Evolutionary conservation across 2,797 vertebrate species (phyloP), one percentile per base, ranked within the genome.

Genomic region (Lagorchestes hirsutus): DNA sequence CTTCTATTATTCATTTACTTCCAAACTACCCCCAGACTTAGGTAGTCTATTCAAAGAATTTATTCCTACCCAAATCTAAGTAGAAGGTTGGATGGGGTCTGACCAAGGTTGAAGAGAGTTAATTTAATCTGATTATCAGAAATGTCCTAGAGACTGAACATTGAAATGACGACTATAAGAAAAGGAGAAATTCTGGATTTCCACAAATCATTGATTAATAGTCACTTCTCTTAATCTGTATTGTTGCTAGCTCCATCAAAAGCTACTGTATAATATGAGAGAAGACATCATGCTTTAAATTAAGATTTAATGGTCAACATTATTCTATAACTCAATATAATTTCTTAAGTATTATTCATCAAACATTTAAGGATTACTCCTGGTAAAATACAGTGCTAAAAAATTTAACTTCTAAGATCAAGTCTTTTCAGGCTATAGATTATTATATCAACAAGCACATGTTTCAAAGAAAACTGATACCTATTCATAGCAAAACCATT

Each of bases 351-450:
- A 67, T 34, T 62, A 12, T 62, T 34, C 29, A 14, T 62, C 59
- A 34, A 14, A 34, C 11, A 11, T 1, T 34, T 14, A 62, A 62
- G 34, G 31, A 34, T 62, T 67, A n/a, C n/a, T 67, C 34, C 62
- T 67, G 62, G 34, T 6, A 67, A 67, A 67, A n/a, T n/a, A n/a
- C 13, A n/a, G 4, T 67, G 4, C 62, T 67, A n/a, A 67, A 87
- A 74, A 95, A 31, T 59, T 46, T 90, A 40, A 29, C 90, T 92
- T 91, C 55, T 8, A 46, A 74, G 50, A 29, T 90, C 54, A 29
- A 67, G 55, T 95, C 91, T 57, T 93, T 10, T 95, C 93, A 93
- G 28, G 50, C 92, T 94, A 91, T 95, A 91, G 59, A 94, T 94
- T 87, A 92, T 46, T 27, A 52, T 74, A 56, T 93, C 74, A 92